These are phyloP conservation scores for Cephus cinctus DNA, from an alignment of 1,140 invertebrate genomes.

Conservation along the genomic window DNA sequence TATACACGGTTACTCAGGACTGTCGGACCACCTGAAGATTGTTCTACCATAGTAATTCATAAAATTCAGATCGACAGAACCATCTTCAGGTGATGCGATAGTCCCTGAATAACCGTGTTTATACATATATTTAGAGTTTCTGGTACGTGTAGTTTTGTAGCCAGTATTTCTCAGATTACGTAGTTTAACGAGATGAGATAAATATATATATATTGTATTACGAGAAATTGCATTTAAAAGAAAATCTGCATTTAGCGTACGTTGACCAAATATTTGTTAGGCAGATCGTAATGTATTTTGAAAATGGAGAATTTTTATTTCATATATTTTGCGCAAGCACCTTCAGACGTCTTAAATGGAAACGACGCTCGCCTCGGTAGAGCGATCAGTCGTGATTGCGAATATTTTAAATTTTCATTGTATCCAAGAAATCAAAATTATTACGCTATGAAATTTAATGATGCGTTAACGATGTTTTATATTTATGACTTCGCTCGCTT, in stretches of 20 bases:
- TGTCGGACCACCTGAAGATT: too few relatives aligned
- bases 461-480: neutral
- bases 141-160: neutral
- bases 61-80: neutral
- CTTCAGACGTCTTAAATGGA: slow-evolving; percentile 20
- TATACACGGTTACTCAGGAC: too few relatives aligned
- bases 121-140: neutral
- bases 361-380: neutral
- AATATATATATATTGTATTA: slow-evolving; percentile 7
- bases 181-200: slow-evolving; percentile 9
- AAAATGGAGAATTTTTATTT: neutral
- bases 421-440: slow-evolving; percentile 1
- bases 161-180: neutral
- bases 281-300: slow-evolving; percentile 11
- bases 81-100: slow-evolving; percentile 5
- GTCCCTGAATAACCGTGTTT: neutral
- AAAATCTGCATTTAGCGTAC: slow-evolving; percentile 18
- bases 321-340: slow-evolving; percentile 12
- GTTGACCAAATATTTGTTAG: slow-evolving; percentile 26
- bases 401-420: neutral
- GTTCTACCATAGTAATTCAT: neutral
- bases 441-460: slow-evolving; percentile 6
- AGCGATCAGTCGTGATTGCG: neutral
- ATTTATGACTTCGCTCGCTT: neutral
- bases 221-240: slow-evolving; percentile 19